Conservation (phyloP, 2,888 invertebrate species). For the Dasysyrphus albostriatus region DNA sequence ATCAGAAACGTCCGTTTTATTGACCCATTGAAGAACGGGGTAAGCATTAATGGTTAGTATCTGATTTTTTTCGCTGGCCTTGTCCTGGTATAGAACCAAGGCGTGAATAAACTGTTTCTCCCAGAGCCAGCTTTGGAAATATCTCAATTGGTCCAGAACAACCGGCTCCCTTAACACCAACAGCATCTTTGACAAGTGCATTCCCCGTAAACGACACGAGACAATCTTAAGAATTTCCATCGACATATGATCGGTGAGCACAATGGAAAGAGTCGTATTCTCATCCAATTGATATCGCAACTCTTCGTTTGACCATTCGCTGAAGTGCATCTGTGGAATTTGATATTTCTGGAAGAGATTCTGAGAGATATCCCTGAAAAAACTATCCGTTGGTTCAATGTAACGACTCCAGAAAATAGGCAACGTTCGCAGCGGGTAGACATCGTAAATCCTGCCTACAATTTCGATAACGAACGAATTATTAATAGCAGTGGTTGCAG, state of each 20-base stretch:
- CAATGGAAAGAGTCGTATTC: conserved; percentile 25
- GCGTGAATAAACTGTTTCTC: conserved; percentile 38
- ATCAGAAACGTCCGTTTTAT: conserved; percentile 36
- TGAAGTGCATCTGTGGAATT: conserved; percentile 46
- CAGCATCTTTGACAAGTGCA: conserved; percentile 44
- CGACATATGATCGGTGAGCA: conserved; percentile 43
- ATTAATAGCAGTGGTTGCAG: conserved; percentile 20
- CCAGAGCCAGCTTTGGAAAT: conserved; percentile 50
- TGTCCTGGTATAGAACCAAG: conserved; percentile 46
- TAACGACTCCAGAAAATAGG: conserved; percentile 35
- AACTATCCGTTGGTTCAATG: background rate
- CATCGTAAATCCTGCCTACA: conserved; percentile 13
- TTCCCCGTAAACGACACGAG: conserved; percentile 40
- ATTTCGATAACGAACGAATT: conserved; percentile 45
- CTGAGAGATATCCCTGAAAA: conserved; percentile 17
- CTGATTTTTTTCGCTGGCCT: conserved; percentile 14
- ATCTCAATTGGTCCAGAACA: conserved; percentile 3
- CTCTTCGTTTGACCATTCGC: background rate
- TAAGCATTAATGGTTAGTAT: conserved; percentile 50
- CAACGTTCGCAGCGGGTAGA: conserved; percentile 32
- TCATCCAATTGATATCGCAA: conserved; percentile 9
- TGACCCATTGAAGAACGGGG: conserved; percentile 41
- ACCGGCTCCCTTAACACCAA: conserved; percentile 40
- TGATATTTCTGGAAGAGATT: conserved; percentile 7
- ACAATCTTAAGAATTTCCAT: conserved; percentile 20